phyloP scores from a whole-genome alignment of 1,140 invertebrate species.

The Bilobella aurantiaca region DNA sequence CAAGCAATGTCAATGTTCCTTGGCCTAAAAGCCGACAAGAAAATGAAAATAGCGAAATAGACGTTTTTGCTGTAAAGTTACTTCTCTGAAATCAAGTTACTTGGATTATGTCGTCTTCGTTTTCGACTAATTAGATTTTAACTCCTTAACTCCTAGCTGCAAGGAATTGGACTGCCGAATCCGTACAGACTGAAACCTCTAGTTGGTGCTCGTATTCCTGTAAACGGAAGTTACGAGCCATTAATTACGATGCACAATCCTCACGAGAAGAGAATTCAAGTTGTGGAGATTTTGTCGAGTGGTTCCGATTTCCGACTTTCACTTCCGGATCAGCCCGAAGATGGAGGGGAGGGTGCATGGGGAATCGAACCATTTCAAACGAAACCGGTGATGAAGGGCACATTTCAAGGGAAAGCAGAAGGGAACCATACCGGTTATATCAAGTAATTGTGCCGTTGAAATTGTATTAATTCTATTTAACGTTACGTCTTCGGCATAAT shows the following conservation, averaged over 20 bases:
- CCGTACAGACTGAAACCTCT: slow-evolving; percentile 79
- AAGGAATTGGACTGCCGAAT: slow-evolving; percentile 69
- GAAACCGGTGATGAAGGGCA: slow-evolving; percentile 75
- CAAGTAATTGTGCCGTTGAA: slow-evolving; percentile 41
- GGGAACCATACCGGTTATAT: slow-evolving; percentile 75
- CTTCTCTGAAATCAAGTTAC: too few relatives aligned
- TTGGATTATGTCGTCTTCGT: too few relatives aligned
- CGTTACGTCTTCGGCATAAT: too few relatives aligned
- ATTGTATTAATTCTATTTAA: slow-evolving; percentile 1
- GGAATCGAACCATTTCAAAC: slow-evolving; percentile 80
- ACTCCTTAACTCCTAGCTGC: slow-evolving; percentile 53
- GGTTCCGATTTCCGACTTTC: slow-evolving; percentile 82
- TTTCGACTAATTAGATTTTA: slow-evolving; percentile 28
- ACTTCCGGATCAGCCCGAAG: slow-evolving; percentile 50
- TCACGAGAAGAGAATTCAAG: slow-evolving; percentile 71
- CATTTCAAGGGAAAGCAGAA: slow-evolving; percentile 62
- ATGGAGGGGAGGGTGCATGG: slow-evolving; percentile 74
- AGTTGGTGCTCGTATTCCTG: slow-evolving; percentile 75
- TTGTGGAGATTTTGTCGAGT: slow-evolving; percentile 51
- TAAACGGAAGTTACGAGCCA: slow-evolving; percentile 81
- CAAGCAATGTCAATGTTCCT: too few relatives aligned
- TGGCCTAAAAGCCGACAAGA: too few relatives aligned
- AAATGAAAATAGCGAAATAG: too few relatives aligned
- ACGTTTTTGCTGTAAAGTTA: too few relatives aligned
- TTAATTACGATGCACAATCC: slow-evolving; percentile 91